phyloP scores from a whole-genome alignment of 2,797 vertebrate genomes.

The Potorous gilbertii region DNA sequence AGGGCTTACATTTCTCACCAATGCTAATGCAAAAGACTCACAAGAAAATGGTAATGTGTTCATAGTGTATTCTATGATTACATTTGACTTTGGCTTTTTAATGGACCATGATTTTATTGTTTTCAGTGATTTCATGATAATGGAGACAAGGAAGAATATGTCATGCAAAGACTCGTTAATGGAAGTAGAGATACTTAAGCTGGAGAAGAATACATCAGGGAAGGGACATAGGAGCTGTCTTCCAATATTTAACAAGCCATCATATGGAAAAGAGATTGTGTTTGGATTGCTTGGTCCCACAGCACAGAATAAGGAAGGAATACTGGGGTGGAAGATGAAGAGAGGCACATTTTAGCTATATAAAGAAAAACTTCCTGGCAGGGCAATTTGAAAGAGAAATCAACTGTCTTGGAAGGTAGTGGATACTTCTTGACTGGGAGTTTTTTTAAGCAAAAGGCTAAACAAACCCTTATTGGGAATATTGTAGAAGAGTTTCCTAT shows the following conservation, averaged over 20 bases:
- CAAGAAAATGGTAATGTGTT: conserved; percentile 79
- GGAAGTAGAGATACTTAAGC: neutral
- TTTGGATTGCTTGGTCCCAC: neutral
- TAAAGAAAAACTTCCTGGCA: neutral
- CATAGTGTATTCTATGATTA: neutral
- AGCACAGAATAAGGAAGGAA: neutral
- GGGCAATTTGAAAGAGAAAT: neutral
- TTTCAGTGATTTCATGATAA: neutral
- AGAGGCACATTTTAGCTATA: neutral
- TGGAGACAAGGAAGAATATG: neutral
- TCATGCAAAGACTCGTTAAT: neutral
- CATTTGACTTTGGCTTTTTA: neutral
- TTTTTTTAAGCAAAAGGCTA: neutral
- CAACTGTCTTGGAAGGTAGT: neutral
- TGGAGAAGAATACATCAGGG: neutral
- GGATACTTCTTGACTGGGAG: neutral
- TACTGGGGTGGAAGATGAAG: neutral
- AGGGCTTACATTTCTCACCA: conserved; percentile 94
- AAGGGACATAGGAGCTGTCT: neutral
- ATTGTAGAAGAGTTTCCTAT: neutral
- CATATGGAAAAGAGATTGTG: neutral
- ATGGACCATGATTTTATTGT: neutral
- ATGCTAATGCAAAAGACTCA: conserved; percentile 87
- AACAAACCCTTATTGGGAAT: neutral
- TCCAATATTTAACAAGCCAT: neutral